Percentiles rank a stretch among this genome's conserved stretches.
phyloP scores from a whole-genome alignment of 2,888 invertebrate genomes.

The Andrena bucephala region DNA sequence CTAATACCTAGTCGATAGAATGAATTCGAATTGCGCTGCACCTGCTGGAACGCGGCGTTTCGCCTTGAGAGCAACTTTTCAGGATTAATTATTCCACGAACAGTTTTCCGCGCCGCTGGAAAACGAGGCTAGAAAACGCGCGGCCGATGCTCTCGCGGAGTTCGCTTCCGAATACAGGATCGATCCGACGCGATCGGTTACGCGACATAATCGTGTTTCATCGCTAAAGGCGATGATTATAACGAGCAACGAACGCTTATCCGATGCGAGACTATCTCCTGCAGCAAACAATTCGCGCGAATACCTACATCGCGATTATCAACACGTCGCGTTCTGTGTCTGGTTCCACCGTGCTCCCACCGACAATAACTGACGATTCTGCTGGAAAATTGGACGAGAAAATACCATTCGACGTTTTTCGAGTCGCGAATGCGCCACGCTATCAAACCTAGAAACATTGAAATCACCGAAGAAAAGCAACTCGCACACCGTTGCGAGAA shows the following conservation, averaged over 20 bases:
- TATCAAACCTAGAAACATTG: too few species aligned
- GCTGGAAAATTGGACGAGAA: constrained; percentile 6
- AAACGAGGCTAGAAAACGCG: constrained; percentile 22
- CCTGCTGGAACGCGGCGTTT: neutral
- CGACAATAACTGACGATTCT: neutral
- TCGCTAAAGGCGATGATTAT: constrained; percentile 11
- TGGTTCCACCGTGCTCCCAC: too few species aligned
- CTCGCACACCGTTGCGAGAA: neutral
- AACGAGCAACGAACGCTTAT: constrained; percentile 6
- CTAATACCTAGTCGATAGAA: neutral
- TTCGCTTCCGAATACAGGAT: constrained; percentile 1
- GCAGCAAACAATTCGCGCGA: neutral
- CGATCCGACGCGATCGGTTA: constrained; percentile 7
- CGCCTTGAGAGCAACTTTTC: constrained; percentile 23
- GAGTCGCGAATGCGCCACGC: too few species aligned
- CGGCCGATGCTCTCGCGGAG: too few species aligned
- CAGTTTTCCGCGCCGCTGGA: constrained; percentile 31
- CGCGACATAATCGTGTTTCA: constrained; percentile 30
- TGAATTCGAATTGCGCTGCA: neutral
- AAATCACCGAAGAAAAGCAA: too few species aligned
- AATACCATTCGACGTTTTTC: neutral
- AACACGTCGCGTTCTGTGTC: neutral
- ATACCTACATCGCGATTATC: constrained; percentile 13
- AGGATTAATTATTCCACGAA: constrained; percentile 13
- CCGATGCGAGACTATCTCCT: constrained; percentile 9